Conservation (phyloP, 2,797 vertebrate species). For the Aplochiton taeniatus region DNA sequence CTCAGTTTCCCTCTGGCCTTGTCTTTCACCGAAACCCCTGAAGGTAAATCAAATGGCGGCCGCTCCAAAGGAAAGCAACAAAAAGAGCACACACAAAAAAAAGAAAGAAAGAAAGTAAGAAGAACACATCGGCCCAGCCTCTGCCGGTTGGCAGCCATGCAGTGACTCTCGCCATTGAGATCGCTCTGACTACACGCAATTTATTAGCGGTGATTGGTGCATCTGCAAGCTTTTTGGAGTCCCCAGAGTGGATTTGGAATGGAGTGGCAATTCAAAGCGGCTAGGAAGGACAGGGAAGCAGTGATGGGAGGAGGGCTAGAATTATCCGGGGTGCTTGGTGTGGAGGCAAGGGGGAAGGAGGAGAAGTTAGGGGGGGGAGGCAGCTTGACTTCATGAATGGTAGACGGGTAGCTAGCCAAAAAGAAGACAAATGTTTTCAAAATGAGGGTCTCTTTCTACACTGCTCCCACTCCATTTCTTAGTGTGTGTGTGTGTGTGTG, state of each 20-base stretch:
- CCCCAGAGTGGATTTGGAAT: conserved; percentile 55
- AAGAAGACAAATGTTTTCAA: not conserved
- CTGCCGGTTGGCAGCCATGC: conserved; percentile 61
- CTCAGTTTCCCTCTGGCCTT: conserved; percentile 29
- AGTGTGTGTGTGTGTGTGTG: not conserved
- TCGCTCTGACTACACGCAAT: conserved; percentile 63
- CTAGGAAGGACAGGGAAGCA: conserved; percentile 1
- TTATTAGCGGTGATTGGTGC: conserved; percentile 65
- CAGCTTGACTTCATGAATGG: conserved; percentile 37
- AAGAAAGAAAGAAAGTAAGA: no score
- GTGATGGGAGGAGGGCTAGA: conserved; percentile 13
- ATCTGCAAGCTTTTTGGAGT: conserved; percentile 63
- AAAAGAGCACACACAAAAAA: no score
- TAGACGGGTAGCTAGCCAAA: conserved; percentile 32
- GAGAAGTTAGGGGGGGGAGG: conserved; percentile 24
- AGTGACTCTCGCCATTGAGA: no score
- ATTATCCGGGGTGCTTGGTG: conserved; percentile 48
- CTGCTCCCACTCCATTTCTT: conserved; percentile 33
- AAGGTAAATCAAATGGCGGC: conserved; percentile 62
- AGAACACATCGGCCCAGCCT: no score
- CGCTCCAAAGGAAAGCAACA: conserved; percentile 34
- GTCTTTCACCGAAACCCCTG: conserved; percentile 40
- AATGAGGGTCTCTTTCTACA: not conserved
- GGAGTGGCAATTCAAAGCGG: conserved; percentile 44
- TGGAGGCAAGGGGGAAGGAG: conserved; percentile 36